Evolutionary conservation across 1,140 invertebrate species (phyloP).

Genomic region (Chironomus tepperi): DNA sequence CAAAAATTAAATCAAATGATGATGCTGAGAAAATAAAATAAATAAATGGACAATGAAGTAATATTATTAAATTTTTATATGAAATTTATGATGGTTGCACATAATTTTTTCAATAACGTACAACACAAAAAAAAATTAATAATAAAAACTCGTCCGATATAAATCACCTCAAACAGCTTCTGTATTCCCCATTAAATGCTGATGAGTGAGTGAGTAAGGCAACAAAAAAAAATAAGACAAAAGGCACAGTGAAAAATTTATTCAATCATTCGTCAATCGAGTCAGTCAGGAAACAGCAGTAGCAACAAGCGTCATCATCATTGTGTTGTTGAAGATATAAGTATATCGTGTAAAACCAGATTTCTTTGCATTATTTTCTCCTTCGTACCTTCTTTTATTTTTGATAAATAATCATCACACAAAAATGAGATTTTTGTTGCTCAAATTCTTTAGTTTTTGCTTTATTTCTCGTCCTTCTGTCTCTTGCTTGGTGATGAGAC

Average conservation of each 20-base stretch:
- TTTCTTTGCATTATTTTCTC: neutral
- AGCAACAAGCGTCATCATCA: neutral
- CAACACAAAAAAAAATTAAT: no score
- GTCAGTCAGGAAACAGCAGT: neutral
- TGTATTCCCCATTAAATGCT: no score
- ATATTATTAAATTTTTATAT: no score
- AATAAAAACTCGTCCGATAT: no score
- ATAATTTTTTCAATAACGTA: no score
- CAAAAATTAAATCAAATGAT: no score
- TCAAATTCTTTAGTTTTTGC: neutral
- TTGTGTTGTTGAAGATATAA: neutral
- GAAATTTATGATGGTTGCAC: no score
- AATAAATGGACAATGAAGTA: no score
- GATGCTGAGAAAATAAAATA: no score
- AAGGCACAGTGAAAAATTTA: neutral
- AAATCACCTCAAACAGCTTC: no score
- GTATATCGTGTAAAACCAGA: constrained; percentile 12
- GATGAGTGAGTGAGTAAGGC: no score
- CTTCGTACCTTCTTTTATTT: neutral
- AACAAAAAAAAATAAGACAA: no score
- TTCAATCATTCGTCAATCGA: constrained; percentile 16
- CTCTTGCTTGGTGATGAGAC: neutral
- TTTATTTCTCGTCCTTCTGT: neutral
- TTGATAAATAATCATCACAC: constrained; percentile 23
- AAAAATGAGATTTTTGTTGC: neutral